Evolutionary conservation across 2,797 vertebrate genomes (phyloP).

Genomic region (Notoglanidium macrostoma): DNA sequence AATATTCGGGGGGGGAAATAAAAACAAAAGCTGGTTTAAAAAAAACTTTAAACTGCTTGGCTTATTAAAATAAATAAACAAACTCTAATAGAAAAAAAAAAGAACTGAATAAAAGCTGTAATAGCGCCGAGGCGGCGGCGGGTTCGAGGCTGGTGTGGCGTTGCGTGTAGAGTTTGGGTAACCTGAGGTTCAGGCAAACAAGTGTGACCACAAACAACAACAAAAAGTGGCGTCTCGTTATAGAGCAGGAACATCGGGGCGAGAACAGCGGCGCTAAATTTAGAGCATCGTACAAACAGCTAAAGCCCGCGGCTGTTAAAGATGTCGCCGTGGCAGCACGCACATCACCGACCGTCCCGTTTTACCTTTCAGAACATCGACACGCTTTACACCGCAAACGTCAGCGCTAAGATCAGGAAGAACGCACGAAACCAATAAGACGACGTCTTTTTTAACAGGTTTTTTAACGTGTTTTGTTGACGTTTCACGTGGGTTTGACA

Average conservation of each 20-base stretch:
- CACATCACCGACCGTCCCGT: background rate
- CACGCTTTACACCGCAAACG: background rate
- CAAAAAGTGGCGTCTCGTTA: slow-evolving; percentile 15
- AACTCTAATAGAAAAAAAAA: background rate
- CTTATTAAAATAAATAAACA: background rate
- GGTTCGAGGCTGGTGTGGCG: background rate
- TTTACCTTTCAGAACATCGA: background rate
- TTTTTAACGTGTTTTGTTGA: background rate
- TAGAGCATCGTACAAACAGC: slow-evolving; percentile 43
- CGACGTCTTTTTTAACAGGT: background rate
- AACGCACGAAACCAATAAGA: background rate
- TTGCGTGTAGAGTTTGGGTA: background rate
- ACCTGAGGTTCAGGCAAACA: background rate
- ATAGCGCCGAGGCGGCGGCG: background rate
- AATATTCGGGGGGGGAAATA: background rate
- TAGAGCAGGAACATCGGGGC: slow-evolving; percentile 46
- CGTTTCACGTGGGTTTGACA: background rate
- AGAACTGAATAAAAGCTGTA: no score
- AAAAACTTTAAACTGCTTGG: background rate
- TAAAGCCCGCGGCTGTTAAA: slow-evolving; percentile 7
- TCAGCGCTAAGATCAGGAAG: background rate
- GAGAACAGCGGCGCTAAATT: slow-evolving; percentile 47
- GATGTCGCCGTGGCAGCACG: background rate
- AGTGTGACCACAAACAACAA: background rate
- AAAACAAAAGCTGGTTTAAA: background rate